A percentile compares a stretch with the other conserved stretches of the same genome.
Evolutionary conservation across 2,888 invertebrate genomes (phyloP).

Genomic region (Mythimna vitellina): DNA sequence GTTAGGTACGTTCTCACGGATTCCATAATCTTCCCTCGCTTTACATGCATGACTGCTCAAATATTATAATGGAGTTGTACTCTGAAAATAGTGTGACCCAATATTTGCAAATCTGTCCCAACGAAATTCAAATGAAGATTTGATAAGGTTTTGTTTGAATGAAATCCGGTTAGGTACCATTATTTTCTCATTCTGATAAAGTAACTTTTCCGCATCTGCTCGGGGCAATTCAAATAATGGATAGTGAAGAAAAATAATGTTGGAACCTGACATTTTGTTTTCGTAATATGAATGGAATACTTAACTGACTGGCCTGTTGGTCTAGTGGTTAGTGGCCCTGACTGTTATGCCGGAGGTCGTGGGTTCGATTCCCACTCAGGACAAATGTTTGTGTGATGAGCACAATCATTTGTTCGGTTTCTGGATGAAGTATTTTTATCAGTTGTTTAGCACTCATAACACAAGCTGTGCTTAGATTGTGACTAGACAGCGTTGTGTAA

Average conservation of each 20-base stretch:
- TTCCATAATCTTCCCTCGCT: no score
- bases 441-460: no score
- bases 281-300: constrained; percentile 11
- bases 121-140: constrained; percentile 6
- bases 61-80: neutral
- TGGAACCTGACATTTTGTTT: constrained; percentile 7
- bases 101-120: constrained; percentile 3
- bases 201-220: neutral
- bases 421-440: no score
- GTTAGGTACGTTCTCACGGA: no score
- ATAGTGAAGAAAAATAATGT: neutral
- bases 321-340: no score
- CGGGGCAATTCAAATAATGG: neutral
- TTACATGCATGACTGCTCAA: neutral
- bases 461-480: no score
- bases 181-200: constrained; percentile 3
- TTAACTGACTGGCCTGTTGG: no score
- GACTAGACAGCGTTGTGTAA: no score
- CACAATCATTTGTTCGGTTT: no score
- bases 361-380: no score
- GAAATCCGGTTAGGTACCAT: neutral
- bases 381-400: no score
- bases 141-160: constrained; percentile 6
- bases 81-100: constrained; percentile 11
- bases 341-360: no score